These are phyloP conservation scores for Synanthedon myopaeformis DNA, from an alignment of 2,888 invertebrate species.

Conservation along the genomic window DNA sequence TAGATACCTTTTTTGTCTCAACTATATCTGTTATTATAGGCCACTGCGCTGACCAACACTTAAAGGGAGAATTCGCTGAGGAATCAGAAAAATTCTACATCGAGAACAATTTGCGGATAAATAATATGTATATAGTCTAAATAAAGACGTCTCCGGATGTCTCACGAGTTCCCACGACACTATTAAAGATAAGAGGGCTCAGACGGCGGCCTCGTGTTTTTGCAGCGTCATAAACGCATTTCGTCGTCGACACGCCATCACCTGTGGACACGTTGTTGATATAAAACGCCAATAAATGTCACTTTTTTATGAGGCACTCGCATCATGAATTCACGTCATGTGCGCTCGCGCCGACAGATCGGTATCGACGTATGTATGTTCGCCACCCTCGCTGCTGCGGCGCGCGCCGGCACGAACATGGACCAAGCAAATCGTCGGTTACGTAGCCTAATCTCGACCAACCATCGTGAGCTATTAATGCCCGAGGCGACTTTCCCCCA, in stretches of 20 bases:
- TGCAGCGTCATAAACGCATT: constrained; percentile 55
- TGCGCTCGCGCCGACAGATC: constrained; percentile 53
- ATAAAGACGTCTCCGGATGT: constrained; percentile 32
- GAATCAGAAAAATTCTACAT: background rate
- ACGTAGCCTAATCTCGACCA: constrained; percentile 38
- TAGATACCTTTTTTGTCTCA: constrained; percentile 34
- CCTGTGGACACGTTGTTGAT: constrained; percentile 59
- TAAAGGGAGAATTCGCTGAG: background rate
- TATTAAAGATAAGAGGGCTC: constrained; percentile 38
- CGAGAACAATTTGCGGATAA: background rate
- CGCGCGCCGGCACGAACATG: constrained; percentile 52
- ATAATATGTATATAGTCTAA: constrained; percentile 11
- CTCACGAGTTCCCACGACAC: constrained; percentile 44
- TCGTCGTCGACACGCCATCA: constrained; percentile 46
- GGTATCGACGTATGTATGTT: constrained; percentile 46
- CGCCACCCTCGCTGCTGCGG: constrained; percentile 43
- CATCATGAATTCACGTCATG: constrained; percentile 57
- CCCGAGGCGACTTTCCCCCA: constrained; percentile 37
- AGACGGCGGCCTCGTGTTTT: constrained; percentile 42
- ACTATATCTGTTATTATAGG: constrained; percentile 48
- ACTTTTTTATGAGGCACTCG: constrained; percentile 63
- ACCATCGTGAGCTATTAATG: constrained; percentile 40
- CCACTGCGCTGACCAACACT: constrained; percentile 12
- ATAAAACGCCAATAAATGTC: constrained; percentile 69
- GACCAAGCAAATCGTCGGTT: constrained; percentile 18